Percentiles rank a stretch among this genome's conserved stretches.
Conservation (phyloP, 1,140 invertebrate species). For the Oryctes rhinoceros region DNA sequence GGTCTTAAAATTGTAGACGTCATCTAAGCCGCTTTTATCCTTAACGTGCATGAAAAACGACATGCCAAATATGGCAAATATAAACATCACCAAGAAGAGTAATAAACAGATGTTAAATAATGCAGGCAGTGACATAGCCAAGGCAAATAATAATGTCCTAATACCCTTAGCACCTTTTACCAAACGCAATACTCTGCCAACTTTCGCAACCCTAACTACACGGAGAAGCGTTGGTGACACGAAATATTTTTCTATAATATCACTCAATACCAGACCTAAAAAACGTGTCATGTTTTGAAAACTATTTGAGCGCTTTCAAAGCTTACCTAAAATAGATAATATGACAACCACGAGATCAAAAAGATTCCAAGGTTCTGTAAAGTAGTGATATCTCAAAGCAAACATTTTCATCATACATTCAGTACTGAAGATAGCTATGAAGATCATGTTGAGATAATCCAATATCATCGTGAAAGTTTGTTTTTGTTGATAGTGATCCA, state of each 20-base stretch:
- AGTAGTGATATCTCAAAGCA: constrained; percentile 96
- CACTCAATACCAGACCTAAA: constrained; percentile 91
- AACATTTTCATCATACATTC: constrained; percentile 98
- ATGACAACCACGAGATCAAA: constrained; percentile 99
- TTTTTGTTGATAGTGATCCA: constrained; percentile 94
- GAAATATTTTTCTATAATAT: constrained; percentile 97
- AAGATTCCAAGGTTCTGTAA: constrained; percentile 99
- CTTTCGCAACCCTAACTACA: constrained; percentile 97
- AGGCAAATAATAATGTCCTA: constrained; percentile 93
- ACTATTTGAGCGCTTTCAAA: too few species aligned
- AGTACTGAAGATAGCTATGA: constrained; percentile 97
- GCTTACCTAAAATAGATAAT: constrained; percentile 93
- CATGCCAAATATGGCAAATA: constrained; percentile 99
- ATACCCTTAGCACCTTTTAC: constrained; percentile 99
- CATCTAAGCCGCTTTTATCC: constrained; percentile 90
- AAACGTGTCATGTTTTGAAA: constrained; percentile 28
- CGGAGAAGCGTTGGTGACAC: constrained; percentile 96
- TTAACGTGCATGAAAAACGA: constrained; percentile 99
- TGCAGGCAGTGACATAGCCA: constrained; percentile 97
- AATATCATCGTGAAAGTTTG: constrained; percentile 83
- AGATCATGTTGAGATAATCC: constrained; percentile 94
- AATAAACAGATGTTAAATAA: constrained; percentile 98
- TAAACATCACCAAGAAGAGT: constrained; percentile 98
- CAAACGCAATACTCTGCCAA: constrained; percentile 93
- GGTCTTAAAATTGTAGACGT: constrained; percentile 99